These are phyloP conservation scores for Agriopis aurantiaria DNA, from an alignment of 2,888 invertebrate species.

Conservation along the genomic window DNA sequence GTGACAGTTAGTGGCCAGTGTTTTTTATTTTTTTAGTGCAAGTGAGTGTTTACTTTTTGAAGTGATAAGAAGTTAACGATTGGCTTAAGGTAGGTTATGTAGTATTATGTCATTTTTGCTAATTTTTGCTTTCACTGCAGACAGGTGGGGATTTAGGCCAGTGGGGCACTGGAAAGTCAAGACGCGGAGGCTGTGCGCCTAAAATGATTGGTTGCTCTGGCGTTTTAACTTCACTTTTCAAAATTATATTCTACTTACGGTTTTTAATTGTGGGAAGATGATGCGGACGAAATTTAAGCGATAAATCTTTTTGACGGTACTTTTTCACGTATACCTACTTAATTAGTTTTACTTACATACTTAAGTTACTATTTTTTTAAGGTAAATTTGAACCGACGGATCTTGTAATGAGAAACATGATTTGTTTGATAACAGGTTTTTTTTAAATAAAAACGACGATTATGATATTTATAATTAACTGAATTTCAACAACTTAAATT, in stretches of 20 bases:
- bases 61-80: slow-evolving; percentile 43
- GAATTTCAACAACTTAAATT: background rate
- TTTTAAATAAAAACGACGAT: background rate
- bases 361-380: no score
- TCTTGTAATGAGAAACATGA: background rate
- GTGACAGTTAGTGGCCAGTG: slow-evolving; percentile 35
- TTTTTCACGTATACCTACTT: background rate
- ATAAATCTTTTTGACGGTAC: background rate
- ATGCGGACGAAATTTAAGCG: slow-evolving; percentile 1
- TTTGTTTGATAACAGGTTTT: background rate
- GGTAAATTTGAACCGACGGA: background rate
- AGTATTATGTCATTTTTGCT: slow-evolving; percentile 69
- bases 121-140: slow-evolving; percentile 68
- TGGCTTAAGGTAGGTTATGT: slow-evolving; percentile 56
- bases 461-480: background rate
- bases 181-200: slow-evolving; percentile 55
- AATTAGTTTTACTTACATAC: background rate
- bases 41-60: slow-evolving; percentile 26
- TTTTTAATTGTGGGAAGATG: slow-evolving; percentile 7
- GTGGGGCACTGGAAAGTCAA: slow-evolving; percentile 66
- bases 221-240: slow-evolving; percentile 27
- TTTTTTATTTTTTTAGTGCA: slow-evolving; percentile 26
- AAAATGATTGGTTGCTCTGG: slow-evolving; percentile 27
- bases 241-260: slow-evolving; percentile 4
- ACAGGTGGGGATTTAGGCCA: slow-evolving; percentile 61